Base-by-base conservation (phyloP, 2,797 vertebrate species). In the Australoheros facetus region DNA sequence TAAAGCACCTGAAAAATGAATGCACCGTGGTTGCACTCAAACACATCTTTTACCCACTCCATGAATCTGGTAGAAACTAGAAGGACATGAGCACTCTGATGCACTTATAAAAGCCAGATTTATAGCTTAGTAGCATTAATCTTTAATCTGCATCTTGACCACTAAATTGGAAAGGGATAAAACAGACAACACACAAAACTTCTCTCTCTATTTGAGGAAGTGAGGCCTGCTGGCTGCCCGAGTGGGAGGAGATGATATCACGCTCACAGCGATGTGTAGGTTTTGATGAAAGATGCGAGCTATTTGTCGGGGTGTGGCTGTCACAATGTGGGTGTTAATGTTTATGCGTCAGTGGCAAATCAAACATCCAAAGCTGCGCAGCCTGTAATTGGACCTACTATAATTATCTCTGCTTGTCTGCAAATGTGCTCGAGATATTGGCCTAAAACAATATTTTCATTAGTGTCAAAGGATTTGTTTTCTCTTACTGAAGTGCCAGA, bases 301-400 rank as follows among this genome's bases (percentile, higher is more conserved):
- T 62, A 79, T 71, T 79, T 81, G 56, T 64, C 3, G 57, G 66
- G 85, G 80, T 32, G 74, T 69, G 87, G 87, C 42, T 58, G 82
- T 80, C 73, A 82, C 57, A 70, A 78, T 39, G 88, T 79, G 88
- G 92, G 88, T 75, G 91, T 83, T 83, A 72, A 71, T 89, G 88
- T 93, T 91, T 89, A 84, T 62, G 74, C 48, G 42, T 81, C 60
- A 30, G 23, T 23, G 81, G 75, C 60, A 75, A 82, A 89, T 89
- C 81, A 90, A 84, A 88, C 78, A 69, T 66, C 53, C 28, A 10
- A 3, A 75, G 56, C 23, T 58, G 39, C 26, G 66, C 17, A 71
- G 62, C 76, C 78, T 91, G 71, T 89, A 83, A 90, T 89, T 78
- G 57, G 6, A 56, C 3, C 17, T 19, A 21, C 64, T 86, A 55